Evolutionary conservation across 2,888 invertebrate species (phyloP).

Genomic region (Cosmorhoe ocellata): DNA sequence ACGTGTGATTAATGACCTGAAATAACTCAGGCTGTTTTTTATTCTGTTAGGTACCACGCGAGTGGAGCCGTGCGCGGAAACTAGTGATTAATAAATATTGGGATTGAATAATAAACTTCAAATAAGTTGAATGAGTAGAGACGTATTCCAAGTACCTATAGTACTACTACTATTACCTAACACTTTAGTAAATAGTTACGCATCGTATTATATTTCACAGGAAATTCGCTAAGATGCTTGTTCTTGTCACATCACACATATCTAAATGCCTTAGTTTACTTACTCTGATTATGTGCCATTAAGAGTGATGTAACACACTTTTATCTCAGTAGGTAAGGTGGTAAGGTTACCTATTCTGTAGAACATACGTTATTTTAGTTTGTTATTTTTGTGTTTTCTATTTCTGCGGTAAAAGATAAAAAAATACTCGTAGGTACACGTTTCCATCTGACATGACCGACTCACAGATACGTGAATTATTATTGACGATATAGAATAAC

Average conservation of each 20-base stretch:
- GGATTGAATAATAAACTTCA: slow-evolving; percentile 15
- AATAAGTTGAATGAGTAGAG: slow-evolving; percentile 20
- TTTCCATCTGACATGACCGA: slow-evolving; percentile 47
- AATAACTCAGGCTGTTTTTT: too few relatives aligned
- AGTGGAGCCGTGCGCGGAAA: too few relatives aligned
- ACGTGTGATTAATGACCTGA: too few relatives aligned
- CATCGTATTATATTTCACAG: slow-evolving; percentile 45
- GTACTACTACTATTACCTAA: slow-evolving; percentile 37
- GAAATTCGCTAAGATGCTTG: slow-evolving; percentile 54
- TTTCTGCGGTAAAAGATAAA: slow-evolving; percentile 1
- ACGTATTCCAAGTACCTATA: too few relatives aligned
- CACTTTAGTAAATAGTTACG: slow-evolving; percentile 57
- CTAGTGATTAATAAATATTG: too few relatives aligned
- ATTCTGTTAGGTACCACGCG: too few relatives aligned
- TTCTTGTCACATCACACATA: slow-evolving; percentile 51
- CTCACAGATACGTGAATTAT: slow-evolving; percentile 29
- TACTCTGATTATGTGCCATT: slow-evolving; percentile 58
- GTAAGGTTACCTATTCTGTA: slow-evolving; percentile 5
- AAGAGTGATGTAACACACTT: slow-evolving; percentile 57
- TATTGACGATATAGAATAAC: slow-evolving; percentile 27
- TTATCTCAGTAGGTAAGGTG: slow-evolving; percentile 35
- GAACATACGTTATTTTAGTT: slow-evolving; percentile 20
- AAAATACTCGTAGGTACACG: slow-evolving; percentile 11
- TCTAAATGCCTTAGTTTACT: slow-evolving; percentile 55
- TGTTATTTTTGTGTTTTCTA: slow-evolving; percentile 1